Percentiles rank a stretch among this genome's conserved stretches.
Conservation (phyloP, 2,113 vertebrate genomes). For the Papio anubis region DNA sequence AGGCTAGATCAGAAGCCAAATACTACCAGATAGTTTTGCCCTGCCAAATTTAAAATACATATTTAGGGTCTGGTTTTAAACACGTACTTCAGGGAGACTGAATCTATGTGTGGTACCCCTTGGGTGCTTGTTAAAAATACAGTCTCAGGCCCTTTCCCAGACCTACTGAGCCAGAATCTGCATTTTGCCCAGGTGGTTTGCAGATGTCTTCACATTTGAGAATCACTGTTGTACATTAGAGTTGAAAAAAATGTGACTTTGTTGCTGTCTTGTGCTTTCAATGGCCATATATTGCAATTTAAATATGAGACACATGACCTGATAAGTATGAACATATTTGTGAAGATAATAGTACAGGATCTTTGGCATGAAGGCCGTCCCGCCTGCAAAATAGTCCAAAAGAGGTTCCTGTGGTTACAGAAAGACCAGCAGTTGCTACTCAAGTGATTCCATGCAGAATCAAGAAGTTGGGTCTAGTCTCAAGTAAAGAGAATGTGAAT, state of each 20-base stretch:
- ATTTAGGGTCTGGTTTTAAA: slow-evolving; percentile 25
- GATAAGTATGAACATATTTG: not conserved
- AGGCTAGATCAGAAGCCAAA: slow-evolving; percentile 35
- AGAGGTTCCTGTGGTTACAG: not conserved
- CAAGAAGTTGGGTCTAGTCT: not conserved
- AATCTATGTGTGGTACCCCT: not conserved
- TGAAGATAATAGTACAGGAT: not conserved
- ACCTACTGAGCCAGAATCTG: slow-evolving; percentile 24
- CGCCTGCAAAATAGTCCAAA: not conserved
- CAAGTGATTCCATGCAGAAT: not conserved
- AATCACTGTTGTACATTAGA: not conserved
- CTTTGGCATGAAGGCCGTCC: not conserved
- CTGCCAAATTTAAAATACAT: slow-evolving; percentile 24
- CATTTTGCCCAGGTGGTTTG: slow-evolving; percentile 6
- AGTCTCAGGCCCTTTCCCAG: not conserved
- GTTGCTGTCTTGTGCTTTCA: not conserved
- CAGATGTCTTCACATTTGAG: not conserved
- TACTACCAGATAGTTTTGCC: not conserved
- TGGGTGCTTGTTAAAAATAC: not conserved
- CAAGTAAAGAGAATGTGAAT: slow-evolving; percentile 30
- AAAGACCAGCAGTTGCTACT: not conserved
- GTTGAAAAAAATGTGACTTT: not conserved
- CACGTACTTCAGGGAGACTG: not conserved
- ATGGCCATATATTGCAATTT: not conserved
- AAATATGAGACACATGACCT: not conserved